Evolutionary conservation across 2,113 vertebrate species (phyloP).

Genomic region (Furnarius figulus): DNA sequence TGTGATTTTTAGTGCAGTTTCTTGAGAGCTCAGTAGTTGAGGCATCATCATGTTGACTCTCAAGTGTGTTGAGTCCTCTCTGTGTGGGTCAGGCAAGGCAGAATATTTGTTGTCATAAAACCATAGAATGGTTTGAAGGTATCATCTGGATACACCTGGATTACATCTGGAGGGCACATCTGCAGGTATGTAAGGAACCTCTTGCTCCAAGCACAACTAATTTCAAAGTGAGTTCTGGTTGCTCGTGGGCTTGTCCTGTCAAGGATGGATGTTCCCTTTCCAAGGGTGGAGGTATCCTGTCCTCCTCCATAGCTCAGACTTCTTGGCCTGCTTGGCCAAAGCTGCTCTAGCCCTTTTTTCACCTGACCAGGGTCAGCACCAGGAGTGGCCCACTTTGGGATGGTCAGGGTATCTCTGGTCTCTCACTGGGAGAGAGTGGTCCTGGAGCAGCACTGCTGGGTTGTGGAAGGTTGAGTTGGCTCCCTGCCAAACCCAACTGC

Average conservation of each 20-base stretch:
- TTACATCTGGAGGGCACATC: background rate
- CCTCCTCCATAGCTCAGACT: background rate
- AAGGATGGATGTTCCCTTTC: background rate
- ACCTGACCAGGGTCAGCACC: background rate
- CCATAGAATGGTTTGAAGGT: background rate
- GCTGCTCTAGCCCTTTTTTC: background rate
- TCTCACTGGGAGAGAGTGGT: background rate
- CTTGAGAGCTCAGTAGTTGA: background rate
- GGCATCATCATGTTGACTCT: background rate
- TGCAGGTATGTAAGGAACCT: background rate
- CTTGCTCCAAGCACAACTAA: background rate
- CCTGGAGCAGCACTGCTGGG: background rate
- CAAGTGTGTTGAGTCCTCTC: background rate
- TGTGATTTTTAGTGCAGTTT: background rate
- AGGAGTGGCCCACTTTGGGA: background rate
- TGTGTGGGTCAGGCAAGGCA: background rate
- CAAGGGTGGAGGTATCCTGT: background rate
- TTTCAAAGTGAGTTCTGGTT: background rate
- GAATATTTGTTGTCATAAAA: background rate
- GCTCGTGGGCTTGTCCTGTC: background rate
- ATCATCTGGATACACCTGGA: background rate
- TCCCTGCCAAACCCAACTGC: no score
- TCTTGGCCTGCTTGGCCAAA: background rate
- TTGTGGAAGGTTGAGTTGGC: no score
- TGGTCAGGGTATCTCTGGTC: background rate